Evolutionary conservation across 2,888 invertebrate species (phyloP).

Genomic region (Cyclophora albipunctata): DNA sequence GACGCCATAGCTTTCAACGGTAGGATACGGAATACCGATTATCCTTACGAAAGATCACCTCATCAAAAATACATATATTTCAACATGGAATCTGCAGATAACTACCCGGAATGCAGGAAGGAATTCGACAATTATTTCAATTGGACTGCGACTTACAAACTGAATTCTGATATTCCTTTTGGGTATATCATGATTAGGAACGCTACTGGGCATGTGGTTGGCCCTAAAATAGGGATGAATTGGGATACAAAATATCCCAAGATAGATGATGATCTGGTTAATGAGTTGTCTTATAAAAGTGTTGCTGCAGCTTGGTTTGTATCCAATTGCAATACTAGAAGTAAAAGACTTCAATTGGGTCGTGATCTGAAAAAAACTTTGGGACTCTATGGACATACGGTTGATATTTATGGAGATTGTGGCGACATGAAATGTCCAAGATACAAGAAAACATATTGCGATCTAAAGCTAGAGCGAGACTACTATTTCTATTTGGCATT

Average conservation of each 20-base stretch:
- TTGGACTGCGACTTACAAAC: constrained; percentile 59
- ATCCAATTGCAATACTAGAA: constrained; percentile 47
- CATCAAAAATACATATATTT: constrained; percentile 58
- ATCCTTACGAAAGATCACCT: constrained; percentile 37
- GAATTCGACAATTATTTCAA: constrained; percentile 57
- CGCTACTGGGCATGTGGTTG: constrained; percentile 35
- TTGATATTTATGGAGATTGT: constrained; percentile 75
- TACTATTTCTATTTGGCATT: constrained; percentile 84
- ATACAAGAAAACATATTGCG: constrained; percentile 32
- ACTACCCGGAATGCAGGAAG: constrained; percentile 45
- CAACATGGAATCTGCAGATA: constrained; percentile 57
- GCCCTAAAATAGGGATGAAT: constrained; percentile 40
- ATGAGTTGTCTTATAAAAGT: constrained; percentile 40
- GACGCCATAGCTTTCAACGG: constrained; percentile 58
- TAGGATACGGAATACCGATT: constrained; percentile 29
- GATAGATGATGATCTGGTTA: constrained; percentile 26
- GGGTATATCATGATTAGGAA: constrained; percentile 49
- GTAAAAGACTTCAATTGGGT: constrained; percentile 36
- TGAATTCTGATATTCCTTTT: constrained; percentile 55
- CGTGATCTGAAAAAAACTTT: constrained; percentile 35
- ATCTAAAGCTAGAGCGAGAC: constrained; percentile 56
- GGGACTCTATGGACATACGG: constrained; percentile 28
- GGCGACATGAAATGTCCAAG: constrained; percentile 48
- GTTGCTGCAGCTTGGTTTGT: constrained; percentile 66
- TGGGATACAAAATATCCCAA: constrained; percentile 29